phyloP scores from a whole-genome alignment of 2,113 vertebrate species.

The Trichomycterus rosablanca region DNA sequence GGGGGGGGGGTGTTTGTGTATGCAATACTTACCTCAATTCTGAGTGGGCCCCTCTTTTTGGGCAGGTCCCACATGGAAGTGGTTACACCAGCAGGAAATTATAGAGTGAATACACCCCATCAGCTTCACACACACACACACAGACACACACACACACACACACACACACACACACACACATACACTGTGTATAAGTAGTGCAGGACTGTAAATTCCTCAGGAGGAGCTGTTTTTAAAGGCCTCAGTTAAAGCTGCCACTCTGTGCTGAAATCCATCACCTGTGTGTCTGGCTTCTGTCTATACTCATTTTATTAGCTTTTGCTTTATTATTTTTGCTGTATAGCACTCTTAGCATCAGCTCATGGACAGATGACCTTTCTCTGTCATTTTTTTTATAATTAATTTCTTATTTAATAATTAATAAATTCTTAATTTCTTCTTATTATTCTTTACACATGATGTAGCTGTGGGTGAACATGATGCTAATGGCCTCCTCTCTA shows the following conservation, averaged over 20 bases:
- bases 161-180: constrained; percentile 9
- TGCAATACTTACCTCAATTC: constrained; percentile 53
- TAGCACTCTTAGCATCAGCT: no score
- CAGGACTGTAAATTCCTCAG: constrained; percentile 64
- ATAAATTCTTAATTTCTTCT: no score
- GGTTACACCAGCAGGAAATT: constrained; percentile 65
- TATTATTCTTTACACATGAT: no score
- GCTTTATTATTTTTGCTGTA: no score
- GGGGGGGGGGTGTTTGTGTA: no score
- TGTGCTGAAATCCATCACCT: constrained; percentile 54
- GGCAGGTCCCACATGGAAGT: constrained; percentile 68
- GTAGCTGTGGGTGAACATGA: no score
- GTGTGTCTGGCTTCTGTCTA: no score
- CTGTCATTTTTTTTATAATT: no score
- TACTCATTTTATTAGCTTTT: no score
- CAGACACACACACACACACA: constrained; percentile 51
- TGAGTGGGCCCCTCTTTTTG: constrained; percentile 51
- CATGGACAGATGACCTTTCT: no score
- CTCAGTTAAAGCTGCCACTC: constrained; percentile 54
- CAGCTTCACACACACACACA: constrained; percentile 53
- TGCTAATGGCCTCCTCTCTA: neutral
- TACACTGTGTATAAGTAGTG: constrained; percentile 32
- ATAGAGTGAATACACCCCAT: constrained; percentile 59
- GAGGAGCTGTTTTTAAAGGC: constrained; percentile 59
- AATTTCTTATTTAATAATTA: no score